Evolutionary conservation across 2,888 invertebrate genomes (phyloP).

Genomic region (Eurytoma californica): DNA sequence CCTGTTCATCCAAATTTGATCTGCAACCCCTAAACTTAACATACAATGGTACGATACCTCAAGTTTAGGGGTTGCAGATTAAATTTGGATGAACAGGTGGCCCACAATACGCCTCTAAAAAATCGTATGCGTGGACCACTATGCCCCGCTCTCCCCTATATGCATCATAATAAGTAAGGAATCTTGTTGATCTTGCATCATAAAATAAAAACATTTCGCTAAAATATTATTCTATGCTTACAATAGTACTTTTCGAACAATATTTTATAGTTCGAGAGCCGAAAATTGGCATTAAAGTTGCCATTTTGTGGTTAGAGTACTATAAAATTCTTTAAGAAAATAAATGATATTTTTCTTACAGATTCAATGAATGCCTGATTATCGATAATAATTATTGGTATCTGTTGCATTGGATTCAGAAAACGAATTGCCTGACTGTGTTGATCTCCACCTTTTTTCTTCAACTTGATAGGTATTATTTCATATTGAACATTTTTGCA

Average conservation of each 20-base stretch:
- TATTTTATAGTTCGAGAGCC: too few relatives aligned
- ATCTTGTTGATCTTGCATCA: conserved; percentile 2
- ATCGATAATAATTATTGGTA: conserved; percentile 91
- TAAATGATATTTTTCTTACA: conserved; percentile 75
- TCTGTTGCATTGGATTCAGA: conserved; percentile 95
- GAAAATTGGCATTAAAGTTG: too few relatives aligned
- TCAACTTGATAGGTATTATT: conserved; percentile 89
- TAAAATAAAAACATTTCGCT: neutral
- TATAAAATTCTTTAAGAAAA: conserved; percentile 7
- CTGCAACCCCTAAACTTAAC: too few relatives aligned
- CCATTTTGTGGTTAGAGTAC: too few relatives aligned
- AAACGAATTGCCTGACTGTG: conserved; percentile 93
- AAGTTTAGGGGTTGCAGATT: too few relatives aligned
- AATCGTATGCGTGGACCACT: too few relatives aligned
- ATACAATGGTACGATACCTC: too few relatives aligned
- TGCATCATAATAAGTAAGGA: neutral
- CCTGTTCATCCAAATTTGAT: too few relatives aligned
- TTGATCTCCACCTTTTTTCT: conserved; percentile 91
- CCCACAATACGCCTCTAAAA: too few relatives aligned
- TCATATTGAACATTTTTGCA: conserved; percentile 97
- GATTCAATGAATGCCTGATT: conserved; percentile 80
- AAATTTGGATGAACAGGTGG: too few relatives aligned
- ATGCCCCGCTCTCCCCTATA: too few relatives aligned
- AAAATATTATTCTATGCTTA: conserved; percentile 12
- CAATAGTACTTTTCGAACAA: too few relatives aligned